phyloP scores from a whole-genome alignment of 1,140 invertebrate genomes.

The Rhopalosiphum maidis region DNA sequence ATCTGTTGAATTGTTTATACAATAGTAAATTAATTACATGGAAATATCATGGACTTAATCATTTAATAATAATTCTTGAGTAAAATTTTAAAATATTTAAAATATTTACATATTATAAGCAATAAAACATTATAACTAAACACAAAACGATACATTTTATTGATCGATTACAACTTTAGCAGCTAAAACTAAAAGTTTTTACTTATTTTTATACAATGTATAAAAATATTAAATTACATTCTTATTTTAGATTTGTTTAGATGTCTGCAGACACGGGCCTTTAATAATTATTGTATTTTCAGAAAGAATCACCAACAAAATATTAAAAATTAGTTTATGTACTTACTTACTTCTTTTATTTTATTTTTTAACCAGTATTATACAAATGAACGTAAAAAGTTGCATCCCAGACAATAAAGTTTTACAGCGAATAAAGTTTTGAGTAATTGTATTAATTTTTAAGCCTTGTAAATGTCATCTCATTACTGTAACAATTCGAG shows the following conservation, averaged over 20 bases:
- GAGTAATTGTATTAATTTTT: constrained; percentile 3
- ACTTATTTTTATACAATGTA: no score
- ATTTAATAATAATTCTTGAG: no score
- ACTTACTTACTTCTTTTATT: background rate
- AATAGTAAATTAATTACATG: background rate
- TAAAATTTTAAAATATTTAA: no score
- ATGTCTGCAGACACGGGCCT: no score
- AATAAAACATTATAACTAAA: background rate
- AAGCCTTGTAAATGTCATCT: background rate
- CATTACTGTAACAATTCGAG: background rate
- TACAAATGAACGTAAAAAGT: background rate
- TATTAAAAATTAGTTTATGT: background rate
- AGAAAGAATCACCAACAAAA: background rate
- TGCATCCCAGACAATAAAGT: background rate
- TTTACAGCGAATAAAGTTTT: background rate
- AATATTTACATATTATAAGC: background rate
- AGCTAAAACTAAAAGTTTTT: no score
- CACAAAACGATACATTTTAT: background rate
- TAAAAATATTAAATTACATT: no score
- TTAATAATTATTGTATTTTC: background rate
- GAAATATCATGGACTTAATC: no score
- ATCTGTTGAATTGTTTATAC: background rate
- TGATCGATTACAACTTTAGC: no score
- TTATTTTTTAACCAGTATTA: background rate
- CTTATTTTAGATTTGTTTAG: no score